A percentile compares a stretch with the other conserved stretches of the same genome.
Evolutionary conservation across 2,797 vertebrate genomes (phyloP).

Genomic region (Phrynocephalus forsythii): DNA sequence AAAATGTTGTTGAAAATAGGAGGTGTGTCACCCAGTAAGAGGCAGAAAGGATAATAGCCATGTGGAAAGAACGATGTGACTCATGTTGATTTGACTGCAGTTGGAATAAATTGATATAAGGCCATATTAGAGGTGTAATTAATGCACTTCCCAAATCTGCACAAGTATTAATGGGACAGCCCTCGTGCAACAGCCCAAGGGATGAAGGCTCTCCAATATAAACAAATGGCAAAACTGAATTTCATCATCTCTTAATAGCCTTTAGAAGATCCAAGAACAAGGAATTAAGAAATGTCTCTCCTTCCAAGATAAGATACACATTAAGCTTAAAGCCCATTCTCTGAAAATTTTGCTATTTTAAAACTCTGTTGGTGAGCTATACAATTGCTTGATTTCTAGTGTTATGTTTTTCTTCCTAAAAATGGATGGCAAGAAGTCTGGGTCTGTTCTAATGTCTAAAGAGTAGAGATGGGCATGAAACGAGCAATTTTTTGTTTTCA

Average conservation of each 20-base stretch:
- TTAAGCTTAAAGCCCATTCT: not conserved
- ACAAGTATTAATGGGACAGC: not conserved
- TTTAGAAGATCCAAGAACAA: not conserved
- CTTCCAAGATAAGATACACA: not conserved
- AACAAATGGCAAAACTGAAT: not conserved
- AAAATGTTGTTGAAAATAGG: not conserved
- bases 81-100: not conserved
- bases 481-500: too few relatives aligned
- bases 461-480: too few relatives aligned
- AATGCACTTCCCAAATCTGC: constrained; percentile 26
- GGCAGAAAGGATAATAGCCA: not conserved
- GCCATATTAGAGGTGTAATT: constrained; percentile 1
- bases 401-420: not conserved
- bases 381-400: not conserved
- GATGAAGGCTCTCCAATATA: constrained; percentile 20
- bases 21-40: not conserved
- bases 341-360: not conserved
- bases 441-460: constrained; percentile 15
- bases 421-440: not conserved
- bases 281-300: not conserved
- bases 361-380: not conserved
- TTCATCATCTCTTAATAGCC: constrained; percentile 3
- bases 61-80: not conserved
- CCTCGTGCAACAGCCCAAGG: not conserved
- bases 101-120: not conserved